Percentiles rank a stretch among this genome's conserved stretches.
Evolutionary conservation across 2,113 vertebrate genomes (phyloP).

Genomic region (Ursus arctos): DNA sequence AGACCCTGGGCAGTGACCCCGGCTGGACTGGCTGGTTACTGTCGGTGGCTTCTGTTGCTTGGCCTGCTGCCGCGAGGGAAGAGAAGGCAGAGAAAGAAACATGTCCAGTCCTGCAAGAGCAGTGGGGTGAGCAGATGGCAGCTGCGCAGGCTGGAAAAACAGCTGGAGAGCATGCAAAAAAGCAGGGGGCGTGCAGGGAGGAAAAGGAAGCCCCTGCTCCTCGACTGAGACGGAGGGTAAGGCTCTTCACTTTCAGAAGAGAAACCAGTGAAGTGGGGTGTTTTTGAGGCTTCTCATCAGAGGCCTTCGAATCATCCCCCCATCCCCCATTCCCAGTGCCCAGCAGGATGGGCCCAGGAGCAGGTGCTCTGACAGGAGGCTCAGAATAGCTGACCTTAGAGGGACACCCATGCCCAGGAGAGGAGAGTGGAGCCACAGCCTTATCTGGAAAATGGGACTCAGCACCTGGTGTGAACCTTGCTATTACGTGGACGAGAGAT

Average conservation of each 20-base stretch:
- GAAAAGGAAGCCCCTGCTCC: background rate
- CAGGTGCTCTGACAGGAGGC: background rate
- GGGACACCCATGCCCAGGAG: background rate
- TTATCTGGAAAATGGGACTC: background rate
- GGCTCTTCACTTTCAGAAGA: background rate
- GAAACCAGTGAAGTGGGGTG: background rate
- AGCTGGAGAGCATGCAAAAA: slow-evolving; percentile 42
- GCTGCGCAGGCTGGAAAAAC: slow-evolving; percentile 37
- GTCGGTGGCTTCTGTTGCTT: background rate
- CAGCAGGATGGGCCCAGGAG: background rate
- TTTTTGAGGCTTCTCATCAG: background rate
- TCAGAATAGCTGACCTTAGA: background rate
- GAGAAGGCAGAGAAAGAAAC: background rate
- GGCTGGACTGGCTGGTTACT: background rate
- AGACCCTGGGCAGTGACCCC: background rate
- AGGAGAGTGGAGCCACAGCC: background rate
- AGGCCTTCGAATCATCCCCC: background rate
- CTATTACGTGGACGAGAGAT: background rate
- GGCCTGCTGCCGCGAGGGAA: background rate
- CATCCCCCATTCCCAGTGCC: background rate
- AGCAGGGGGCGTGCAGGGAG: background rate
- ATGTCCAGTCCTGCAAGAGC: slow-evolving; percentile 24
- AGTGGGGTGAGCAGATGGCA: background rate
- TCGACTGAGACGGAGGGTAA: background rate
- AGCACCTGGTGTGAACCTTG: accelerated